Conservation (phyloP, 2,888 invertebrate genomes). For the Oligia fasciuncula region DNA sequence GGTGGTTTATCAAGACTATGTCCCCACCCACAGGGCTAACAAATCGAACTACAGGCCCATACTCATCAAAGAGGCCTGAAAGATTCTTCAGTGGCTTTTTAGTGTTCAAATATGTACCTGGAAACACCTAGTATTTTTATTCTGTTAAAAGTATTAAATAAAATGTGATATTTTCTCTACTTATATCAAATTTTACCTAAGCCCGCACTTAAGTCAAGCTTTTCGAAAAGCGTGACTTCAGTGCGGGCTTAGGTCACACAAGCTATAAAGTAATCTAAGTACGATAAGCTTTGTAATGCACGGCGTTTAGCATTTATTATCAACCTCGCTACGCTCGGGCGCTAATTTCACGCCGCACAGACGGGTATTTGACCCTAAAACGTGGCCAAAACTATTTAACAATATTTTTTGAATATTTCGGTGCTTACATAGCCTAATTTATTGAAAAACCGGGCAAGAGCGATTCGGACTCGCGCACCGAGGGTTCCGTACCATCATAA, state of each 20-base stretch:
- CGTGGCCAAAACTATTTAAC: too few species aligned
- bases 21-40: constrained; percentile 91
- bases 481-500: too few species aligned
- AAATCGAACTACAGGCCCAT: constrained; percentile 92
- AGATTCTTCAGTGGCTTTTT: constrained; percentile 78
- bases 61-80: constrained; percentile 85
- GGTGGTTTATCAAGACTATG: constrained; percentile 91
- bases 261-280: not conserved
- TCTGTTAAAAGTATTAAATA: not conserved
- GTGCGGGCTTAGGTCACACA: not conserved
- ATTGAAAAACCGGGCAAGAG: too few species aligned
- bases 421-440: too few species aligned
- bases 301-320: too few species aligned
- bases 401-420: too few species aligned
- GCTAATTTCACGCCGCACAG: not conserved
- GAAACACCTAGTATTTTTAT: constrained; percentile 30
- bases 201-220: not conserved
- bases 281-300: too few species aligned
- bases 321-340: not conserved
- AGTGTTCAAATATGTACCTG: constrained; percentile 77
- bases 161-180: not conserved
- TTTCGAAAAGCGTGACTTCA: not conserved
- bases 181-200: not conserved
- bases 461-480: too few species aligned
- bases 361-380: too few species aligned